phyloP scores from a whole-genome alignment of 2,888 invertebrate species.

The Xestia sexstrigata region DNA sequence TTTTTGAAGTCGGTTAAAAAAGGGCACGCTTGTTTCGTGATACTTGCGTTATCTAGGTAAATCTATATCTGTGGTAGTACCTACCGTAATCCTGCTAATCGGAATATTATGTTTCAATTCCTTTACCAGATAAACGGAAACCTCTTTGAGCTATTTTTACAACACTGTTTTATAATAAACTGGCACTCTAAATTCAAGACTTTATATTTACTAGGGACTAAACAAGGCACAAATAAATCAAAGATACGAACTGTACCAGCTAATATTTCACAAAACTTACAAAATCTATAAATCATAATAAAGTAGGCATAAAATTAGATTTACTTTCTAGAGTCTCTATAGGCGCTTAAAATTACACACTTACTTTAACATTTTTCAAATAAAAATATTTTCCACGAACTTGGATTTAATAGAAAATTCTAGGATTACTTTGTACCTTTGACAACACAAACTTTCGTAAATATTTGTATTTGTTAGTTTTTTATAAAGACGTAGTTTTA shows the following conservation, averaged over 20 bases:
- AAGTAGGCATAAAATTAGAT: conserved; percentile 14
- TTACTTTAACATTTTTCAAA: conserved; percentile 9
- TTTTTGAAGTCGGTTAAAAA: no score
- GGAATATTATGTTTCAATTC: conserved; percentile 85
- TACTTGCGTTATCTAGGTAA: no score
- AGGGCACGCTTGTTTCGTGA: no score
- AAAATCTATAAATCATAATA: conserved; percentile 10
- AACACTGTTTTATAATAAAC: conserved; percentile 4
- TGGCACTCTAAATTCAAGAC: neutral
- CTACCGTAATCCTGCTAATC: conserved; percentile 81
- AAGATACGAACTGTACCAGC: neutral
- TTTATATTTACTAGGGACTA: neutral
- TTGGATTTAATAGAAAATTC: conserved; percentile 25
- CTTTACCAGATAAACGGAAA: conserved; percentile 71
- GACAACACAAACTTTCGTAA: conserved; percentile 1
- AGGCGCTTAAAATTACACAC: neutral
- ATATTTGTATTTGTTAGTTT: conserved; percentile 14
- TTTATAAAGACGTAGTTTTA: conserved; percentile 16
- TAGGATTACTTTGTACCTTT: conserved; percentile 20
- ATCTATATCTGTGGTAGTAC: conserved; percentile 36
- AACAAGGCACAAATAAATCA: neutral
- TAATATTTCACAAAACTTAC: neutral
- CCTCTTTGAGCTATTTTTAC: conserved; percentile 25
- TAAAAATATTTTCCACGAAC: conserved; percentile 12
- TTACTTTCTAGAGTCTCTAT: neutral